Percentiles rank a stretch among this genome's conserved stretches.
Conservation (phyloP, 2,113 vertebrate species). For the Dromiciops gliroides region DNA sequence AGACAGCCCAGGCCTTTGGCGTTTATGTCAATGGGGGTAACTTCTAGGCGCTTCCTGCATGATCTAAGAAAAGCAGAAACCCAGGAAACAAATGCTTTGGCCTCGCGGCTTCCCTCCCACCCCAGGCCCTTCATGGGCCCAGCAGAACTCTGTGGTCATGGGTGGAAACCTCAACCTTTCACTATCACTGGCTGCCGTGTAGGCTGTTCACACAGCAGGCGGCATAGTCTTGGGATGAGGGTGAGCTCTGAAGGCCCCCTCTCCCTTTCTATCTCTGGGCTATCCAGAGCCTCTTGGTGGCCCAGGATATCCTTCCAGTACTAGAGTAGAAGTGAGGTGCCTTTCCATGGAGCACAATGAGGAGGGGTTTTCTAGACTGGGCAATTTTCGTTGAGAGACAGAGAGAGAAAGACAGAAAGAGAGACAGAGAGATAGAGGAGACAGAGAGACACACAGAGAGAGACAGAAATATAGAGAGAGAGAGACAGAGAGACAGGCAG, state of each 20-base stretch:
- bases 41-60: neutral
- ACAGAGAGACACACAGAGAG: too few relatives aligned
- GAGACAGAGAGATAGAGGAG: too few relatives aligned
- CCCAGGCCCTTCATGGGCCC: neutral
- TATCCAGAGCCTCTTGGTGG: neutral
- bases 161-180: neutral
- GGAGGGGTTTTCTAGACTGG: neutral
- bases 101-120: neutral
- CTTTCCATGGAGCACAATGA: neutral
- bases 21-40: neutral
- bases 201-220: neutral
- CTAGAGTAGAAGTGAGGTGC: neutral
- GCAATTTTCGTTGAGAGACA: neutral
- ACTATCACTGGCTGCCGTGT: neutral
- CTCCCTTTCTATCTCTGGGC: neutral
- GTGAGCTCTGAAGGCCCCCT: neutral
- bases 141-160: neutral
- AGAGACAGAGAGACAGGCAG: too few relatives aligned
- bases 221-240: neutral
- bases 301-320: neutral
- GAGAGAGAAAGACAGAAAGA: too few relatives aligned
- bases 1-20: neutral
- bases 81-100: neutral
- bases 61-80: neutral
- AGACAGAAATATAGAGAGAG: too few relatives aligned